phyloP scores from a whole-genome alignment of 2,888 invertebrate genomes.

The Listrodromus nycthemerus region DNA sequence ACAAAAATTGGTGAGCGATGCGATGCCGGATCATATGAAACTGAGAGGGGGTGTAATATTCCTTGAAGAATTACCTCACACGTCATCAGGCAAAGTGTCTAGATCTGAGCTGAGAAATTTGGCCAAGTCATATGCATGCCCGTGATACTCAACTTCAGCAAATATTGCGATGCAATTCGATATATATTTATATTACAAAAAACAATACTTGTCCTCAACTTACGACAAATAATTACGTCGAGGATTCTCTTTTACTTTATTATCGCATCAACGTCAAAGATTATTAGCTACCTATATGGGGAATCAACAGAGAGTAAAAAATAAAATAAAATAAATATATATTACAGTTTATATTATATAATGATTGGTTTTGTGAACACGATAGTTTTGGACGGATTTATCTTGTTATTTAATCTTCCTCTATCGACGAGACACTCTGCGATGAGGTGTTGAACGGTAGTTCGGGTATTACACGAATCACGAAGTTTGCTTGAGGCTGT shows the following conservation, averaged over 20 bases:
- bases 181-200: not conserved
- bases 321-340: not conserved
- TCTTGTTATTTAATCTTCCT: not conserved
- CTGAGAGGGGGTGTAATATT: constrained; percentile 78
- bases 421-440: not conserved
- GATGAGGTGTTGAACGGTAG: not conserved
- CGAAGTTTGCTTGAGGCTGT: not conserved
- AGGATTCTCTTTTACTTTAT: not conserved
- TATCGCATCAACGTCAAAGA: not conserved
- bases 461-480: not conserved
- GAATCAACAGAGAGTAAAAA: not conserved
- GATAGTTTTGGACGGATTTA: not conserved
- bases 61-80: constrained; percentile 74
- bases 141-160: not conserved
- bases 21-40: constrained; percentile 72
- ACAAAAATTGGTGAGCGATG: constrained; percentile 69
- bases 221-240: no score
- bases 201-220: not conserved
- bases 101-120: constrained; percentile 50
- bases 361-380: not conserved
- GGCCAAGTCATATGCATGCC: constrained; percentile 25
- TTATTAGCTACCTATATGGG: not conserved
- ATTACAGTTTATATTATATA: not conserved
- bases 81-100: constrained; percentile 75
- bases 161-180: no score